Evolutionary conservation across 1,140 invertebrate genomes (phyloP).

Genomic region (Achroia grisella): DNA sequence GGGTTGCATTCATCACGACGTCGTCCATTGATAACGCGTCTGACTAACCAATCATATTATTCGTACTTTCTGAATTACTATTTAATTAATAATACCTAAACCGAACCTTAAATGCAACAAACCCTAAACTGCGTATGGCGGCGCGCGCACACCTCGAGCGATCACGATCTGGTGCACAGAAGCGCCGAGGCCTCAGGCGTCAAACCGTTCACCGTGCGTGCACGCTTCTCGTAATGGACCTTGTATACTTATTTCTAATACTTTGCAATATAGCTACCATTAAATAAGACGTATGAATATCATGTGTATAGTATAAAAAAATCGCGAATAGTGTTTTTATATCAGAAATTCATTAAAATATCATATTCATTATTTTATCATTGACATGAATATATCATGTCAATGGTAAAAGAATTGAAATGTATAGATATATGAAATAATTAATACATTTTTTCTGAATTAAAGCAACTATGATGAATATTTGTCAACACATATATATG

Average conservation of each 20-base stretch:
- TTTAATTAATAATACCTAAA: neutral
- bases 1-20: too few relatives aligned
- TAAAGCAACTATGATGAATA: too few relatives aligned
- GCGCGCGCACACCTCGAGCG: constrained; percentile 9
- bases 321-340: too few relatives aligned
- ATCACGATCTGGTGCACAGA: constrained; percentile 26
- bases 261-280: neutral
- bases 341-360: too few relatives aligned
- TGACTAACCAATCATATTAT: neutral
- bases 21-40: neutral
- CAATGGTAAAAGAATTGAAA: too few relatives aligned
- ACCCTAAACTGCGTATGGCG: neutral
- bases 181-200: constrained; percentile 22
- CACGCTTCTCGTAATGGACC: neutral
- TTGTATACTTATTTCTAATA: neutral
- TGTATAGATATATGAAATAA: too few relatives aligned
- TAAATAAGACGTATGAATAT: too few relatives aligned
- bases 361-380: too few relatives aligned
- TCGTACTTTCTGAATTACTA: neutral
- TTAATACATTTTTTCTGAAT: too few relatives aligned
- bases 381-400: too few relatives aligned
- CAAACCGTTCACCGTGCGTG: constrained; percentile 14
- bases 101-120: neutral
- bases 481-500: too few relatives aligned
- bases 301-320: too few relatives aligned